phyloP scores from a whole-genome alignment of 2,888 invertebrate species.

The Agrochola circellaris region DNA sequence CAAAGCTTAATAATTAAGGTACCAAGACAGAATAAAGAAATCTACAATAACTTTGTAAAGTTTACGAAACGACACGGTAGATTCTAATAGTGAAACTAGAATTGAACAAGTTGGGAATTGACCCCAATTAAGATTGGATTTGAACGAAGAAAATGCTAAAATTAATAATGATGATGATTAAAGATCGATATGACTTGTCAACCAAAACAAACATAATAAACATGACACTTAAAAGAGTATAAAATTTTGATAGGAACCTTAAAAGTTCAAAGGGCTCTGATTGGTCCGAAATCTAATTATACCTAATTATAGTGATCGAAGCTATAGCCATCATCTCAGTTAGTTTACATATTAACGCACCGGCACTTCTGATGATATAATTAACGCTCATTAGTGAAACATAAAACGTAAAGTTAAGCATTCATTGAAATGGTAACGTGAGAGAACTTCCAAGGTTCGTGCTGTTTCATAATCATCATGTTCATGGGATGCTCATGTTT shows the following conservation, averaged over 20 bases:
- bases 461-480: slow-evolving; percentile 59
- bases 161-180: slow-evolving; percentile 20
- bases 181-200: slow-evolving; percentile 43
- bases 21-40: slow-evolving; percentile 32
- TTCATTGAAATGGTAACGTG: slow-evolving; percentile 68
- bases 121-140: slow-evolving; percentile 4
- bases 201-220: slow-evolving; percentile 60
- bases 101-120: slow-evolving; percentile 19
- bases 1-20: slow-evolving; percentile 52
- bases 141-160: slow-evolving; percentile 13
- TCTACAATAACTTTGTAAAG: slow-evolving; percentile 10
- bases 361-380: slow-evolving; percentile 78
- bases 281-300: slow-evolving; percentile 75
- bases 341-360: slow-evolving; percentile 73
- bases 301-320: slow-evolving; percentile 74
- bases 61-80: slow-evolving; percentile 3
- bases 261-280: slow-evolving; percentile 69
- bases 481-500: slow-evolving; percentile 46
- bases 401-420: slow-evolving; percentile 67
- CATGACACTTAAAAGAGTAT: slow-evolving; percentile 57
- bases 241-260: slow-evolving; percentile 67
- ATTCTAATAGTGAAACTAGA: slow-evolving; percentile 38
- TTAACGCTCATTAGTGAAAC: slow-evolving; percentile 79
- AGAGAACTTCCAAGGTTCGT: slow-evolving; percentile 64
- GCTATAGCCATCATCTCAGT: slow-evolving; percentile 67